These are phyloP conservation scores for Stegodyphus dumicola DNA, from an alignment of 1,140 invertebrate genomes.

Conservation along the genomic window DNA sequence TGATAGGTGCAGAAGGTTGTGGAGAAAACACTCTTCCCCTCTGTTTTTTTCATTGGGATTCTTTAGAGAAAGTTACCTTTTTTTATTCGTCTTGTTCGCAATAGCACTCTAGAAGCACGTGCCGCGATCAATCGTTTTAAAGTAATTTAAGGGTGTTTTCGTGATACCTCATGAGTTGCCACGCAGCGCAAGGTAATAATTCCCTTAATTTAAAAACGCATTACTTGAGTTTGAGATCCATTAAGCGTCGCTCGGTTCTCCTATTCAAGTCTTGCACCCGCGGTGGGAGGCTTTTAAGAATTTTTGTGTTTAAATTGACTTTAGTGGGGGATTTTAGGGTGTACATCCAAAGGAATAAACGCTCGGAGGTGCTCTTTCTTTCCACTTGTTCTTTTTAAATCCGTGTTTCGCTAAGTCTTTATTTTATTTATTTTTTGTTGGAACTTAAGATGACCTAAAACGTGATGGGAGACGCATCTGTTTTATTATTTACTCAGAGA, in stretches of 20 bases:
- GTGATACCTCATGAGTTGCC: background rate
- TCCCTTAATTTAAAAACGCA: slow-evolving; percentile 58
- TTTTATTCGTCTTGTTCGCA: background rate
- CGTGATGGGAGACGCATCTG: no score
- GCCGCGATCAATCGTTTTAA: slow-evolving; percentile 57
- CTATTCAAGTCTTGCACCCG: no score
- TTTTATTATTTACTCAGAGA: no score
- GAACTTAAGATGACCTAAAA: no score
- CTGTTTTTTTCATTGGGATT: background rate
- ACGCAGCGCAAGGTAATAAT: slow-evolving; percentile 9
- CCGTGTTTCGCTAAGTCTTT: no score
- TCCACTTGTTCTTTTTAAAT: no score
- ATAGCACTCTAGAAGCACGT: slow-evolving; percentile 4
- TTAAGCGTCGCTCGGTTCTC: slow-evolving; percentile 10
- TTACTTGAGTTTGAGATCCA: slow-evolving; percentile 31
- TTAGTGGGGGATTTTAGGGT: background rate
- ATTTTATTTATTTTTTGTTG: no score
- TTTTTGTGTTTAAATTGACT: slow-evolving; percentile 22
- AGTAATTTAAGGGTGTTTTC: slow-evolving; percentile 55
- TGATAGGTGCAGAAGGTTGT: slow-evolving; percentile 9
- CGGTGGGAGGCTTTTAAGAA: slow-evolving; percentile 18
- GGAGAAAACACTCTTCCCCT: background rate
- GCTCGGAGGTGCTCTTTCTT: no score
- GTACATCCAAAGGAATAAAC: no score
- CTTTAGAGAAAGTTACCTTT: background rate